phyloP scores from a whole-genome alignment of 2,113 vertebrate species.

The Saccopteryx bilineata region DNA sequence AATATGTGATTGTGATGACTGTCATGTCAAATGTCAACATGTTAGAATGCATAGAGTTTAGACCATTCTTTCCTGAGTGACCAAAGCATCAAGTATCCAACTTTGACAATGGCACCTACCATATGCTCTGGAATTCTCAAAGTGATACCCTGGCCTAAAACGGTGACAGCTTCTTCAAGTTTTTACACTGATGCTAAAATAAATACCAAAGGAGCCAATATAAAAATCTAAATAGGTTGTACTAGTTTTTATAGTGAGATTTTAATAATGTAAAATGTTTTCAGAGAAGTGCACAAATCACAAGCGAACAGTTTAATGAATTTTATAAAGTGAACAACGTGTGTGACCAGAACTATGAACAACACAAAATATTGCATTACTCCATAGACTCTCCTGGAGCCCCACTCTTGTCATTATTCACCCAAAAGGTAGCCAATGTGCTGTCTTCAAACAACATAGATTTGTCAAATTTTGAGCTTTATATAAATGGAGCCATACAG shows the following conservation, averaged over 20 bases:
- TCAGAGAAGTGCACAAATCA: background rate
- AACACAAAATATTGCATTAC: background rate
- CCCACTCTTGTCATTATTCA: background rate
- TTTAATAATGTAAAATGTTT: background rate
- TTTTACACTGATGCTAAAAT: background rate
- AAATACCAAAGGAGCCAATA: background rate
- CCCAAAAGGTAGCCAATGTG: background rate
- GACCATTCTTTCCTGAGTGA: background rate
- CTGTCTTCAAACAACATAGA: background rate
- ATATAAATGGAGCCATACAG: too few relatives aligned
- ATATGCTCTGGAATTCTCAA: background rate
- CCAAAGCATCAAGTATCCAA: accelerated
- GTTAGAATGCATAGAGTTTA: background rate
- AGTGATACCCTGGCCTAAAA: too few relatives aligned
- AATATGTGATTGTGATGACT: background rate
- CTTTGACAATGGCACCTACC: background rate
- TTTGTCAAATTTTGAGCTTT: background rate
- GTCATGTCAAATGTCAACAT: background rate
- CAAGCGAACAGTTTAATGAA: background rate
- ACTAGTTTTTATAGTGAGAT: background rate
- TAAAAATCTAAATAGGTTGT: background rate
- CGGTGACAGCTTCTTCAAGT: background rate
- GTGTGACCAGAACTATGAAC: background rate
- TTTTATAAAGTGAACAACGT: background rate
- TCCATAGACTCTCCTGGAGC: background rate